phyloP scores from a whole-genome alignment of 2,888 invertebrate species.

The Anoplius nigerrimus region DNA sequence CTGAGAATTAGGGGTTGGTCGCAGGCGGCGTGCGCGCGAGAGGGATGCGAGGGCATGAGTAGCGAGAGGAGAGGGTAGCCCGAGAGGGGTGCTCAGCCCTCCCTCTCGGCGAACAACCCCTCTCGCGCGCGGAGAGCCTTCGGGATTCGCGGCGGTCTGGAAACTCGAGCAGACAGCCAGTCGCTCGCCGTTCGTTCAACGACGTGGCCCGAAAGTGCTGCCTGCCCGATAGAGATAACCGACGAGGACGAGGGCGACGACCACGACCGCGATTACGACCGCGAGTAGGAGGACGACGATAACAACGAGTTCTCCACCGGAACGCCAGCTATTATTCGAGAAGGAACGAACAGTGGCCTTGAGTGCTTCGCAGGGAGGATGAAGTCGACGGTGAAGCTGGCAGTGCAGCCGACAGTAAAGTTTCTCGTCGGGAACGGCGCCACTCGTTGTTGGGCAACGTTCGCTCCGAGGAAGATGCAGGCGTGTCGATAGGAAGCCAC shows the following conservation, averaged over 20 bases:
- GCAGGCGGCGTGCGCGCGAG: conserved; percentile 51
- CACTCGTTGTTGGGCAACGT: conserved; percentile 21
- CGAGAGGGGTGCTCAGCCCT: conserved; percentile 26
- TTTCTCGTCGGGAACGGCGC: not conserved
- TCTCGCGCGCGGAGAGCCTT: conserved; percentile 57
- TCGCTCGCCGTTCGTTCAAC: conserved; percentile 73
- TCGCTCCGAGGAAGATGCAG: conserved; percentile 3
- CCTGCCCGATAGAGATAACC: conserved; percentile 40
- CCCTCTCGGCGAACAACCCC: conserved; percentile 37
- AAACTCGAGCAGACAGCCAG: conserved; percentile 69
- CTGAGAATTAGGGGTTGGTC: conserved; percentile 55
- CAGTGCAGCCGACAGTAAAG: not conserved
- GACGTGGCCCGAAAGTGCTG: conserved; percentile 63
- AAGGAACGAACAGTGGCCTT: not conserved
- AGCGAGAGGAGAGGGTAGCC: conserved; percentile 4
- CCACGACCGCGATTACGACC: conserved; percentile 17
- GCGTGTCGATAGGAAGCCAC: conserved; percentile 14
- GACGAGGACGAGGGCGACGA: conserved; percentile 17
- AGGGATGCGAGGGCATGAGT: conserved; percentile 36
- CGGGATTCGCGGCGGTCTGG: conserved; percentile 62
- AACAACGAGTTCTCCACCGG: not conserved
- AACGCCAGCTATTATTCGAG: not conserved
- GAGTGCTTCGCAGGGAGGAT: not conserved
- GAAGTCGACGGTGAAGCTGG: not conserved
- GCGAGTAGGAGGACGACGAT: conserved; percentile 9